A percentile compares a stretch with the other conserved stretches of the same genome.
Conservation (phyloP, 2,797 vertebrate genomes). For the Tapera naevia region DNA sequence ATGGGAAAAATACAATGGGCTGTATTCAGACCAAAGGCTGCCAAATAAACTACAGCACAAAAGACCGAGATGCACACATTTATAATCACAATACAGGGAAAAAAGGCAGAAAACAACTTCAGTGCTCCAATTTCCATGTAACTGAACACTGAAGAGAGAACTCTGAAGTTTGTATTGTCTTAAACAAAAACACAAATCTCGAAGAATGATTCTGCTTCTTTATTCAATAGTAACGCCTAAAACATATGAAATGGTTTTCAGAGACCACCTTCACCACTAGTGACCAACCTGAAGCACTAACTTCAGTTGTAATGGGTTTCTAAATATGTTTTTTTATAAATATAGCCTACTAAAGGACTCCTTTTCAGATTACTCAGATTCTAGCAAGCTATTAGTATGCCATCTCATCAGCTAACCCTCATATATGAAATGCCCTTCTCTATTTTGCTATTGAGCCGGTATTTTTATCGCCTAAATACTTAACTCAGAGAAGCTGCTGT, state of each 20-base stretch:
- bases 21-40: not conserved
- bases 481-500: not conserved
- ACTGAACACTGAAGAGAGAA: not conserved
- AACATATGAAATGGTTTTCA: rapidly evolving
- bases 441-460: not conserved
- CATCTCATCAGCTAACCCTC: not conserved
- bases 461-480: not conserved
- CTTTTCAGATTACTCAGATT: not conserved
- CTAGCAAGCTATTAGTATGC: not conserved
- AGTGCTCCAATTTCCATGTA: not conserved
- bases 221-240: not conserved
- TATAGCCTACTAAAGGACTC: not conserved
- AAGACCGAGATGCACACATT: not conserved
- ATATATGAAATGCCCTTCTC: not conserved
- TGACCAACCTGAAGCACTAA: not conserved
- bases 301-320: not conserved
- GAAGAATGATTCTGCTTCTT: not conserved
- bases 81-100: not conserved
- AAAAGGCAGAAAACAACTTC: not conserved
- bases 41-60: not conserved
- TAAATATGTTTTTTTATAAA: not conserved
- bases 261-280: not conserved
- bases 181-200: not conserved
- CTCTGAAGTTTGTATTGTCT: not conserved
- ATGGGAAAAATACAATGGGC: not conserved